Base-by-base conservation (phyloP, 2,888 invertebrate genomes). In the Slavum lentiscoides region DNA sequence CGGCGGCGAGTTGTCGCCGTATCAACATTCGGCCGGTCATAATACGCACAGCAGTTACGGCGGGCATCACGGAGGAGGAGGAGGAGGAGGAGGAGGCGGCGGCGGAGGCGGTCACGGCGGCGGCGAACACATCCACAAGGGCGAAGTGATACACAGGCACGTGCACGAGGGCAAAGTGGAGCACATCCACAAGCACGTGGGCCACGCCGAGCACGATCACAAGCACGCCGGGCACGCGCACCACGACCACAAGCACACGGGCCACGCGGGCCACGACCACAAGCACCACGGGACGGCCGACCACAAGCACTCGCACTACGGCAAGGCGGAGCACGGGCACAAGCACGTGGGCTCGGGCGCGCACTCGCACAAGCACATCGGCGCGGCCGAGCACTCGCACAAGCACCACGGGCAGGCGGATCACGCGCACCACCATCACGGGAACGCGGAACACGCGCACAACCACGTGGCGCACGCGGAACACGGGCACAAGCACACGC, bases 331-430 rank as follows among this genome's bases (percentile, higher is more conserved):
- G 61, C 87, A 86, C 8, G 87, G 87, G 2, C 86, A 88, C 82
- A 88, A 88, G 84, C 85, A 85, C 74, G 83, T 84, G 9, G 83
- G 83, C 7, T 80, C 83, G 19, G 86, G 86, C 1, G 88, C 83
- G 13, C 84, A 84, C 64, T 83, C 82, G 30, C 84, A 89, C 83
- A 89, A 89, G 82, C 89, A 89, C 82, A 88, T 88, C 84, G 86
- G 87, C 80, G 89, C 87, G 66, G 87, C 88, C 82, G 85, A 88
- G 85, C 83, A 86, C 11, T 87, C 87, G 1, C 86, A 88, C 82
- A 88, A 89, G 83, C 87, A 88, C 13, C 85, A 88, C 30, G 87
- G 88, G 4, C 85, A 88, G n/a, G 86, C 86, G 1, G 88, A 83
- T 2, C 84, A 84, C 69, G 74, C 80, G 49, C 84, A 84, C 70